phyloP scores from a whole-genome alignment of 2,888 invertebrate species.

The Perithous albicinctus region DNA sequence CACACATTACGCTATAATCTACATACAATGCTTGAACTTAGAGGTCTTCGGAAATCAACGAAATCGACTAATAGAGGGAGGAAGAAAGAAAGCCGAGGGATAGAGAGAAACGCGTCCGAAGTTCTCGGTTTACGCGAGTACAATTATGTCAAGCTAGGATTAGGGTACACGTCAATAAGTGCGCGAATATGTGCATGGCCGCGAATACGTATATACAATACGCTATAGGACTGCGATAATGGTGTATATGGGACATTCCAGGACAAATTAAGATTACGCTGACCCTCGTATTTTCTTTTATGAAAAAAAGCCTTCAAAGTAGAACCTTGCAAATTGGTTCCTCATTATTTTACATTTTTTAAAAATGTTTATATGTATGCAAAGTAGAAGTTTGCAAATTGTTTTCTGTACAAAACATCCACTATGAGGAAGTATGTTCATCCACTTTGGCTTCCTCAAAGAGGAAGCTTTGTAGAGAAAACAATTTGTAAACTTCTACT shows the following conservation, averaged over 20 bases:
- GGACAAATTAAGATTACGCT: too few relatives aligned
- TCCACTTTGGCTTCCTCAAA: too few relatives aligned
- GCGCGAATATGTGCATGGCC: conserved; percentile 11
- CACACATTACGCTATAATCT: neutral
- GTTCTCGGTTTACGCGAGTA: conserved; percentile 57
- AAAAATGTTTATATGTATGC: too few relatives aligned
- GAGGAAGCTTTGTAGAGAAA: too few relatives aligned
- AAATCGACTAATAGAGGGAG: conserved; percentile 27
- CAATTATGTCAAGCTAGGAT: conserved; percentile 66
- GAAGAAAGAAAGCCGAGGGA: neutral
- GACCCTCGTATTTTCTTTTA: too few relatives aligned
- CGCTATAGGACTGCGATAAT: neutral
- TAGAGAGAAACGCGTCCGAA: conserved; percentile 29
- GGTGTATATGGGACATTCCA: neutral
- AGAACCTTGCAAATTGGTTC: too few relatives aligned
- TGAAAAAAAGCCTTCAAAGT: too few relatives aligned
- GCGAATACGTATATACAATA: neutral
- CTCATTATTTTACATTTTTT: too few relatives aligned
- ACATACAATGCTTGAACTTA: conserved; percentile 46
- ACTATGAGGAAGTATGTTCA: too few relatives aligned
- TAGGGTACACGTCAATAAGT: conserved; percentile 48
- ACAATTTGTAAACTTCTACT: too few relatives aligned
- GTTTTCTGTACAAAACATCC: too few relatives aligned
- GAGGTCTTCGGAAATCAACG: conserved; percentile 67
- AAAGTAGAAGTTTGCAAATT: too few relatives aligned